phyloP scores from a whole-genome alignment of 2,113 vertebrate genomes.

The Tilapia sparmanii region DNA sequence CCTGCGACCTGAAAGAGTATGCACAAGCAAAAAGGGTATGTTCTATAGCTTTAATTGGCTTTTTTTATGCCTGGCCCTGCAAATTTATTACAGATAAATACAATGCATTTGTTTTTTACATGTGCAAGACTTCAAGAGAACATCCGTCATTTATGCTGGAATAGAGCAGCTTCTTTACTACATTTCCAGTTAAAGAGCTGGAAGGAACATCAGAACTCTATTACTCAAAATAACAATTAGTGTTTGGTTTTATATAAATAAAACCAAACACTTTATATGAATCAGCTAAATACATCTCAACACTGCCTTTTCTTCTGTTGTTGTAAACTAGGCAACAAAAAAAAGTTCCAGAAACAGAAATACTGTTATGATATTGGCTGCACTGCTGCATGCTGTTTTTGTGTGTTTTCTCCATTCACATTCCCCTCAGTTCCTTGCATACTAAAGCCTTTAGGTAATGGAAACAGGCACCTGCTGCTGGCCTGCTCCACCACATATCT shows the following conservation, averaged over 20 bases:
- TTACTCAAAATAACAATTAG: not conserved
- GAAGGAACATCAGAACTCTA: not conserved
- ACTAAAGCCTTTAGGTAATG: slow-evolving; percentile 69
- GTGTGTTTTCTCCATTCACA: slow-evolving; percentile 22
- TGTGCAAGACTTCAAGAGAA: not conserved
- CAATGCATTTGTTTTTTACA: not conserved
- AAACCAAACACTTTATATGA: not conserved
- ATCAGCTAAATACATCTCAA: not conserved
- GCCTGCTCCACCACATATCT: slow-evolving; percentile 60
- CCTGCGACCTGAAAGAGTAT: not conserved
- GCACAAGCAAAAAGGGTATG: not conserved
- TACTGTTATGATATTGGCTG: not conserved
- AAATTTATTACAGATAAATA: not conserved
- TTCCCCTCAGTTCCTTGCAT: slow-evolving; percentile 54
- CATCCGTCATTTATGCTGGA: not conserved
- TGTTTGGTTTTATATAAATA: not conserved
- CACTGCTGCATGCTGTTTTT: not conserved
- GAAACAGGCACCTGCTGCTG: slow-evolving; percentile 78
- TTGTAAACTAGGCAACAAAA: not conserved
- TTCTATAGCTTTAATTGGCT: not conserved
- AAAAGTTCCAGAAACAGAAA: not conserved
- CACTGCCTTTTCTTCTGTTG: not conserved
- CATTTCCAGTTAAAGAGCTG: not conserved
- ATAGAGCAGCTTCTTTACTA: not conserved
- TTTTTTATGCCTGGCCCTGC: not conserved